phyloP scores from a whole-genome alignment of 2,797 vertebrate genomes.

The Neopelma chrysocephalum region DNA sequence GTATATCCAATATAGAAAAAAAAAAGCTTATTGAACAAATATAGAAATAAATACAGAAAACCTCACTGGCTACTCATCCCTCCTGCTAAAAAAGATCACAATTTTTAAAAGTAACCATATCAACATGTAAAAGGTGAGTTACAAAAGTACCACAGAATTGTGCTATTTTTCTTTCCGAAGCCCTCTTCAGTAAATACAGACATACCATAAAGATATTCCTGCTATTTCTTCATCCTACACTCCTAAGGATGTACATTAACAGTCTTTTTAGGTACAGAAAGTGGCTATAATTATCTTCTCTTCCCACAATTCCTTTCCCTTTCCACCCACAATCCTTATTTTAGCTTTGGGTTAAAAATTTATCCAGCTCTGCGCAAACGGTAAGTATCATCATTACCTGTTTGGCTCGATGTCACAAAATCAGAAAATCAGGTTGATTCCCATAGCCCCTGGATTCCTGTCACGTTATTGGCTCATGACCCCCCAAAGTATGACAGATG shows the following conservation, averaged over 20 bases:
- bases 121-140: not conserved
- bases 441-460: not conserved
- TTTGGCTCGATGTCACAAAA: not conserved
- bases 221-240: not conserved
- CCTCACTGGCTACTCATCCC: not conserved
- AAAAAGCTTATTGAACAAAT: not conserved
- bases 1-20: not conserved
- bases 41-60: not conserved
- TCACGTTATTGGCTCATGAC: accelerated
- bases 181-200: not conserved
- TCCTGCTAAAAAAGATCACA: not conserved
- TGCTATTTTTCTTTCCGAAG: not conserved
- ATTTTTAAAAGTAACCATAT: not conserved
- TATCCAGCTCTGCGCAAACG: not conserved
- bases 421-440: not conserved
- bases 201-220: not conserved
- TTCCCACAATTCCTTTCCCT: constrained; percentile 21
- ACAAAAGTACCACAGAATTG: not conserved
- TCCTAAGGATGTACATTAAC: not conserved
- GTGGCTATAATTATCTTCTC: not conserved
- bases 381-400: not conserved
- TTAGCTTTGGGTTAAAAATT: constrained; percentile 14
- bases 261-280: not conserved
- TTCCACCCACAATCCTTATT: constrained; percentile 5
- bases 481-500: no score